Evolutionary conservation across 2,797 vertebrate genomes (phyloP), one percentile per base, ranked within the genome.

Genomic region (Clangula hyemalis): DNA sequence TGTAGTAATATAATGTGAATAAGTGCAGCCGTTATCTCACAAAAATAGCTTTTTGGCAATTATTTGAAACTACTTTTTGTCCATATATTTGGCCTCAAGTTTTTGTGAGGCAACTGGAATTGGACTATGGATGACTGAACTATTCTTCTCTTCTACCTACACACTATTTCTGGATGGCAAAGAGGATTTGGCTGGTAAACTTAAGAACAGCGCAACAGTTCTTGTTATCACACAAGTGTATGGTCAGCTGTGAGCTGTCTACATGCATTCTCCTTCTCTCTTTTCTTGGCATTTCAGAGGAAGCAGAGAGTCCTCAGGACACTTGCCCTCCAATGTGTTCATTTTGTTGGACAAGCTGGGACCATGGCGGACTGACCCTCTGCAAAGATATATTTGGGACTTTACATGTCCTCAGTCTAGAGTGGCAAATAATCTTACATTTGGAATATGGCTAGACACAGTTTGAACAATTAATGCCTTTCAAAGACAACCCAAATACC

Each of bases 321-420:
- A 69, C 34, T 39, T 38, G 8, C 0, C 4, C 16, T 75, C 32
- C 61, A 56, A 13, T 27, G 11, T 8, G 12, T 36, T 49, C 27
- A n/a, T 17, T 6, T 22, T 28, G 0, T 51, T 60, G 7, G 25
- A 17, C 8, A 85, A n/a, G 12, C 21, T 51, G 39, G 56, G 6
- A 68, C 13, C 15, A n/a, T 0, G 2, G 43, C 17, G 5, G 15
- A 51, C 18, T 22, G 21, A 24, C 8, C 5, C 6, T 68, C n/a
- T 66, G 19, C 30, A 56, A 56, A 79, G 22, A 32, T 4, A 16
- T 12, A 9, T 22, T 27, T n/a, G 15, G 9, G 54, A 61, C 1
- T 56, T 34, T 34, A 5, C 5, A 24, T 49, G 87, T 56, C 34
- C n/a, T 79, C 36, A 65, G 18, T 0, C 3, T 1, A 49, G 12